These are phyloP conservation scores for Otocyon megalotis DNA, from an alignment of 2,113 vertebrate species.

Conservation along the genomic window DNA sequence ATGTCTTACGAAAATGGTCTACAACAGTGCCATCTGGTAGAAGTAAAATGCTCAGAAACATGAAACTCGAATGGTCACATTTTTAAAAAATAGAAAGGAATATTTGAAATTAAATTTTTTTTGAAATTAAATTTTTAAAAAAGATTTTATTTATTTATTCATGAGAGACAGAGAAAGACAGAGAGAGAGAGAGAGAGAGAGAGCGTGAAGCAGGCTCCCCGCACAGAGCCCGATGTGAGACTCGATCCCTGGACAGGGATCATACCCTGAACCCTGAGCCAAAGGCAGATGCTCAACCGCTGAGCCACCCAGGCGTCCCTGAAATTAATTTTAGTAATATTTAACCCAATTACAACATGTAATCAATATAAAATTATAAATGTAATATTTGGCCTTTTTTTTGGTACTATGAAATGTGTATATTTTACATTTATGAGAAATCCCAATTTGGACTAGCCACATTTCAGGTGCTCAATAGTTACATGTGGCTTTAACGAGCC, in stretches of 20 bases:
- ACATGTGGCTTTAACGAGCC: neutral
- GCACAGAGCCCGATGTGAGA: no score
- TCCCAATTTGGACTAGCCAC: neutral
- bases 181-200: no score
- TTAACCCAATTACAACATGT: neutral
- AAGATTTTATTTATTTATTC: no score
- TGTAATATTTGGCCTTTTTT: constrained; percentile 17
- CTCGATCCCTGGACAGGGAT: no score
- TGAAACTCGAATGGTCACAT: neutral
- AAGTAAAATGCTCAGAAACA: neutral
- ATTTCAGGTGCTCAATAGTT: neutral
- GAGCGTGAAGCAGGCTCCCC: no score
- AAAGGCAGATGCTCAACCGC: no score
- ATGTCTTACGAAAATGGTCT: neutral
- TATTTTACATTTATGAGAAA: neutral
- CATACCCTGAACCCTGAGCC: no score
- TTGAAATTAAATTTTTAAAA: neutral
- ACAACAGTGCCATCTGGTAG: neutral
- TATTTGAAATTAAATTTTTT: neutral
- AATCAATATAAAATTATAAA: neutral
- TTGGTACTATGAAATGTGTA: neutral
- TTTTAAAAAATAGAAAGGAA: neutral
- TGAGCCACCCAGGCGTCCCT: neutral
- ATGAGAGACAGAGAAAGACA: no score
- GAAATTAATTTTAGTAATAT: constrained; percentile 1